Base-by-base conservation (phyloP, 2,797 vertebrate species). In the Sebastes ruberrimus region DNA sequence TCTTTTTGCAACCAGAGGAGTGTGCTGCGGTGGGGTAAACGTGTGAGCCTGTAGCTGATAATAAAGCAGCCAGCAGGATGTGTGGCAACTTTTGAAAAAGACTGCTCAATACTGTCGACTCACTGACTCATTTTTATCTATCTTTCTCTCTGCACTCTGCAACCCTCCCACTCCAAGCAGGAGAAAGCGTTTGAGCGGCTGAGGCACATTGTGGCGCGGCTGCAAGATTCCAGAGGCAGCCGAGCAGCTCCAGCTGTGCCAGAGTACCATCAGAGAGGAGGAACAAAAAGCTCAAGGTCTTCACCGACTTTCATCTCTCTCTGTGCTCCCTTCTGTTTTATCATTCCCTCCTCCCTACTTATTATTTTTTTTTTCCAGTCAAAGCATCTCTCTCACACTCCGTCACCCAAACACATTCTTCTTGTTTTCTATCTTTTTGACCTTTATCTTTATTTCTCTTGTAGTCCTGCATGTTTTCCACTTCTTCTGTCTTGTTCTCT, bases 211-310 rank as follows among this genome's bases (percentile, higher is more conserved):
- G 82, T 96, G 81, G 95, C 2, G 6, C 7, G 3, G 67, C 65
- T 18, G 38, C n/a, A 10, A 71, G 64, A 71, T 80, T 71, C 66
- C 75, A 77, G 82, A 70, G 68, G 96, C 96, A 0, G 91, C 90
- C 0, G 92, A 98, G n/a, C 96, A 97, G 90, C 92, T 98, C 71
- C 96, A 96, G 72, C 96, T 95, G 75, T 95, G 95, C 88, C 93
- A 92, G 27, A 93, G 95, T 66, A 94, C 92, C 0, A 94, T 97
- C 25, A 91, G 83, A 60, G 94, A 42, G 97, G 82, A 97, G 96
- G 93, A 96, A 27, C 96, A 97, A 82, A 96, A 97, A 88, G 84
- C 94, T 98, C 8, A 97, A 97, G 94, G 97, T 98, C 85, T 91
- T 95, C 59, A 2, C 32, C 10, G 38, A 53, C 80, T 89, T 89